Percentiles rank a stretch among this genome's conserved stretches.
Evolutionary conservation across 2,113 vertebrate genomes (phyloP).

Genomic region (Falcunculus frontatus): DNA sequence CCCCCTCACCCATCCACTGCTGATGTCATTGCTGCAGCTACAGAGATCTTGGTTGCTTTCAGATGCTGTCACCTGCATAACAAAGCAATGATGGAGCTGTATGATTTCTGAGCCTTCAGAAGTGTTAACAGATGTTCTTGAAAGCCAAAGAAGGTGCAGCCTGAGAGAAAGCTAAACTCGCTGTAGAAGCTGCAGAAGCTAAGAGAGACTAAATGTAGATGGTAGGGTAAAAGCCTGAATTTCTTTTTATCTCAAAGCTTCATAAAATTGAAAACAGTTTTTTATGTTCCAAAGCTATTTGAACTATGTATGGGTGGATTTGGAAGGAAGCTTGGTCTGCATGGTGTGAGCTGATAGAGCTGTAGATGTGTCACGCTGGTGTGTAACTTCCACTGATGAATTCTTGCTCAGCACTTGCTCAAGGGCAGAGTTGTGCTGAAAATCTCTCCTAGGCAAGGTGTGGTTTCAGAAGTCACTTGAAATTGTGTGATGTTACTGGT

Average conservation of each 20-base stretch:
- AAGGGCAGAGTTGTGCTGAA: background rate
- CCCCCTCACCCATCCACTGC: background rate
- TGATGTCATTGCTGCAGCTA: background rate
- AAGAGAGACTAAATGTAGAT: background rate
- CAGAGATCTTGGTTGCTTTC: background rate
- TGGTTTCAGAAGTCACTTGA: background rate
- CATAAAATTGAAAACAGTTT: background rate
- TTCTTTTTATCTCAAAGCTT: background rate
- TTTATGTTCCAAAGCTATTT: background rate
- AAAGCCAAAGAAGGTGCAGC: slow-evolving; percentile 14
- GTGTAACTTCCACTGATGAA: background rate
- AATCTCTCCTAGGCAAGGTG: background rate
- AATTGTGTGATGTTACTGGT: background rate
- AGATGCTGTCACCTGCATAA: slow-evolving; percentile 26
- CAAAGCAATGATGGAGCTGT: background rate
- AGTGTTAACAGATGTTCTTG: slow-evolving; percentile 44
- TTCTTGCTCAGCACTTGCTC: background rate
- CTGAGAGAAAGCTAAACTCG: background rate
- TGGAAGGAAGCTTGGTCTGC: background rate
- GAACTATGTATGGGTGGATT: background rate
- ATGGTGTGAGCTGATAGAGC: background rate
- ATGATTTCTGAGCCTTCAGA: slow-evolving; percentile 31
- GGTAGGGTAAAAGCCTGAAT: background rate
- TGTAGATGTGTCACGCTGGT: background rate
- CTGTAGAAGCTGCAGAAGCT: background rate